A percentile compares a stretch with the other conserved stretches of the same genome.
These are phyloP conservation scores for Cyphomyrus discorhynchus DNA, from an alignment of 2,113 vertebrate genomes.

Conservation along the genomic window DNA sequence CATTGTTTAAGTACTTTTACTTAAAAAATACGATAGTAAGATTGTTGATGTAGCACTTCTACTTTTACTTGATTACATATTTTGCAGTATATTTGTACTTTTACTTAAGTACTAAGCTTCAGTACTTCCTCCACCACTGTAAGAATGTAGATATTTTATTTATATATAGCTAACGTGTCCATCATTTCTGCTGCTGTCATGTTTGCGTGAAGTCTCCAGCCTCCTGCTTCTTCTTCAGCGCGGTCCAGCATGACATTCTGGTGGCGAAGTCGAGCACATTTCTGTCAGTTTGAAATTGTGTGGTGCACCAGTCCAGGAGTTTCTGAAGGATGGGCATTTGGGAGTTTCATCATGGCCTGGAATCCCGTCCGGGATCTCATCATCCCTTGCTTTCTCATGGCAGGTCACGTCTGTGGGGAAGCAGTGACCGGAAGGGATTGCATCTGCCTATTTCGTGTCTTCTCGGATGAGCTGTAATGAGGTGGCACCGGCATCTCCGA, in stretches of 20 bases:
- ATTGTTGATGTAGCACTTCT: too few relatives aligned
- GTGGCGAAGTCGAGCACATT: background rate
- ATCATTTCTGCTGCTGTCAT: background rate
- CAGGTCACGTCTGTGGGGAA: background rate
- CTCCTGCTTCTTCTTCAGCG: background rate
- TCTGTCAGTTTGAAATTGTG: slow-evolving; percentile 14
- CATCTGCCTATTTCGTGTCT: background rate
- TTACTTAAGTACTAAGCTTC: too few relatives aligned
- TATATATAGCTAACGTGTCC: background rate
- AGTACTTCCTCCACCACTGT: background rate
- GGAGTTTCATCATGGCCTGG: slow-evolving; percentile 8
- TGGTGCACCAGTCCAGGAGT: background rate
- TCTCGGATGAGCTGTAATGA: background rate
- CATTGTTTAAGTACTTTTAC: too few relatives aligned
- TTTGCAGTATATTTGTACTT: too few relatives aligned
- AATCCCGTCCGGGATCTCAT: background rate
- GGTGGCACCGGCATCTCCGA: background rate
- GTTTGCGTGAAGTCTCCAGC: background rate
- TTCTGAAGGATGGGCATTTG: slow-evolving; percentile 4
- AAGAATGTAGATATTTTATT: background rate
- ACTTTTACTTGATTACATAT: too few relatives aligned
- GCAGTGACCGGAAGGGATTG: background rate
- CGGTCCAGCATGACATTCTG: background rate
- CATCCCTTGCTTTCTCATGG: background rate
- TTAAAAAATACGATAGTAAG: too few relatives aligned